phyloP scores from a whole-genome alignment of 2,797 vertebrate genomes.

The Spheniscus humboldti region DNA sequence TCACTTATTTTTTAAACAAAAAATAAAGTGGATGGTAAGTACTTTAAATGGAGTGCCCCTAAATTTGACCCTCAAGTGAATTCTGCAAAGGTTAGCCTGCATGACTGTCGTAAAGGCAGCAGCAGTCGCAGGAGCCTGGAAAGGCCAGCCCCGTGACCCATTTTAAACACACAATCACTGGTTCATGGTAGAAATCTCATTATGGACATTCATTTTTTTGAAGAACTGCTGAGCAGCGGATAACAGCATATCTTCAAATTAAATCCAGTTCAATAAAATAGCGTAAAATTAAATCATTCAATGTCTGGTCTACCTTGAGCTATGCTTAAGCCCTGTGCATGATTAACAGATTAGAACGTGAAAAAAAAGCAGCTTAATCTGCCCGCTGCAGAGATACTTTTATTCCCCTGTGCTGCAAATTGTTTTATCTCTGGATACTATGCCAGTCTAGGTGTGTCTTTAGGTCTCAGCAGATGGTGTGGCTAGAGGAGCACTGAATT shows the following conservation, averaged over 20 bases:
- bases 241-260: constrained; percentile 36
- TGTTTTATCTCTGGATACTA: background rate
- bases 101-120: background rate
- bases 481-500: background rate
- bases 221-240: background rate
- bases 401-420: constrained; percentile 1
- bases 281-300: constrained; percentile 41
- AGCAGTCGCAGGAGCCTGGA: background rate
- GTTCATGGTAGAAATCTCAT: constrained; percentile 32
- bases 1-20: background rate
- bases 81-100: background rate
- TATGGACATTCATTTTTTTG: background rate
- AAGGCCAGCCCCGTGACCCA: background rate
- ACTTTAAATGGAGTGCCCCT: background rate
- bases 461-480: constrained; percentile 12
- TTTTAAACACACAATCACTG: constrained; percentile 21
- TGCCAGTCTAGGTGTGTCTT: background rate
- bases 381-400: constrained; percentile 11
- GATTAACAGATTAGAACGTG: constrained; percentile 53
- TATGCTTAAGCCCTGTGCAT: constrained; percentile 8
- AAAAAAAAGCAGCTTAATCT: constrained; percentile 43
- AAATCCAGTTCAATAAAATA: constrained; percentile 51
- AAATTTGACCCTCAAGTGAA: background rate
- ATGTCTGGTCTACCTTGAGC: constrained; percentile 40
- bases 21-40: background rate